Base-by-base conservation (phyloP, 2,888 invertebrate species). In the Drosophila tripunctata region DNA sequence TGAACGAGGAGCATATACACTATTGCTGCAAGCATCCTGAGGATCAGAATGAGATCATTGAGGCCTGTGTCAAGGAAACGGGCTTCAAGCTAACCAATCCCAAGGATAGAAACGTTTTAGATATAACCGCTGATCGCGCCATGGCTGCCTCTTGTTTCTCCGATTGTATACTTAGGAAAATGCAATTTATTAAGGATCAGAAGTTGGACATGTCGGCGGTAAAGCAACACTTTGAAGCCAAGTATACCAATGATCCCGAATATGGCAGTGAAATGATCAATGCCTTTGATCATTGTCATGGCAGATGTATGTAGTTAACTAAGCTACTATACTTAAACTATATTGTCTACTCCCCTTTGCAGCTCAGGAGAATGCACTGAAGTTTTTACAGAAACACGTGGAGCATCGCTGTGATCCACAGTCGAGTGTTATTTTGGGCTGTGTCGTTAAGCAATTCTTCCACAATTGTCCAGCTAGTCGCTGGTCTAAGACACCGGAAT, bases 211-310 rank as follows among this genome's bases (percentile, higher is more conserved):
- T 89, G 81, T 48, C 45, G 1, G 82, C 75, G 0, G 88, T 88
- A 0, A 45, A 22, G 2, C 40, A 54, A 5, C 57, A 76, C 41
- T 86, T 56, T 35, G 48, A 30, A 2, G 51, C 17, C 0, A 68
- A 66, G 14, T 70, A 74, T 19, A 15, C 27, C 10, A 27, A 67
- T 1, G 88, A 88, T 69, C 52, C 77, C 0, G 89, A 89, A 31
- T 88, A 88, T 35, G 72, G 55, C 2, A 80, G 64, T 22, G 88
- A 89, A 66, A 89, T 88, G 89, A 50, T 72, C 17, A 82, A 57
- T 35, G 86, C 89, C 12, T 88, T 87, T 14, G 89, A 89, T 67
- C 83, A 87, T 17, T 88, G 88, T n/a, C 79, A 88, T 27, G 75
- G 82, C 44, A 72, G 75, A 35, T 51, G 88, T 88, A 44, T 63